Conservation (phyloP, 1,140 invertebrate species). For the Ceratina calcarata region DNA sequence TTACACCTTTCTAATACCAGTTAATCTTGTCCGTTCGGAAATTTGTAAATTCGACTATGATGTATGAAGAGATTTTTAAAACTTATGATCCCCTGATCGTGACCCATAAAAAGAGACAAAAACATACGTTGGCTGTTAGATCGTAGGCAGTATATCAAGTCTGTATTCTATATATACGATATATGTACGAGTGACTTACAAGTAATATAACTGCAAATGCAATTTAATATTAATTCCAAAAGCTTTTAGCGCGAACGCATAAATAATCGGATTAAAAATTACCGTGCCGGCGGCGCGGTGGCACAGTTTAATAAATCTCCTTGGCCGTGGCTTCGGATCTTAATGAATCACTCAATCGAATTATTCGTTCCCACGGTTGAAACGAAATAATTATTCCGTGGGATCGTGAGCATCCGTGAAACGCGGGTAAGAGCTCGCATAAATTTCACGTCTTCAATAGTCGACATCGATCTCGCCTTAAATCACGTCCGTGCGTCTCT, state of each 20-base stretch:
- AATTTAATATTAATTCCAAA: neutral
- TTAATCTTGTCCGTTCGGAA: neutral
- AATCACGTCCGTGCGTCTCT: neutral
- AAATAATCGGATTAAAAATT: constrained; percentile 19
- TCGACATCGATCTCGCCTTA: neutral
- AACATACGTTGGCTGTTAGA: too few relatives aligned
- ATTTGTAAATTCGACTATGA: too few relatives aligned
- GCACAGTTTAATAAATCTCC: constrained; percentile 25
- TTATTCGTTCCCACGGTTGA: constrained; percentile 4
- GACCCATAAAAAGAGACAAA: too few relatives aligned
- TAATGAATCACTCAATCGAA: constrained; percentile 34
- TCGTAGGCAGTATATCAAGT: too few relatives aligned
- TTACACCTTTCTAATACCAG: neutral
- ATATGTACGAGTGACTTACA: neutral
- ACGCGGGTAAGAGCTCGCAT: neutral
- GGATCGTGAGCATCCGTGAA: neutral
- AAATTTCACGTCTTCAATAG: neutral
- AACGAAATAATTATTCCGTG: constrained; percentile 26
- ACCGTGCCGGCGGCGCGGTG: neutral
- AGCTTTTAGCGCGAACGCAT: neutral
- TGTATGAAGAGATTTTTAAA: neutral
- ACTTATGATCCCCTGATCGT: too few relatives aligned
- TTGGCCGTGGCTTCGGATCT: neutral
- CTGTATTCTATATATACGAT: too few relatives aligned
- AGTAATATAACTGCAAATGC: neutral